phyloP scores from a whole-genome alignment of 2,797 vertebrate species.

The Selene dorsalis region DNA sequence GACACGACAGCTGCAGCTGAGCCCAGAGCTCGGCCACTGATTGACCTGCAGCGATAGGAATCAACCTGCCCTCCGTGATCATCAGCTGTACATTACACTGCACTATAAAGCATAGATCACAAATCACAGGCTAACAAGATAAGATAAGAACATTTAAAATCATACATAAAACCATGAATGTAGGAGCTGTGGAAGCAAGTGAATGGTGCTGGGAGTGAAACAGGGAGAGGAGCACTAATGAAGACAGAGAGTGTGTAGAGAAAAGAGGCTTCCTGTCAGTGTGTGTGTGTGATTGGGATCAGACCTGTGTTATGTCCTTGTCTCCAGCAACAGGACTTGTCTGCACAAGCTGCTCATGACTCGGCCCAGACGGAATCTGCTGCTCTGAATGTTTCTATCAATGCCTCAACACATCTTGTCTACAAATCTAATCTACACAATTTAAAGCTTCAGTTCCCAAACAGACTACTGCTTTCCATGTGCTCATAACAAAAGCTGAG shows the following conservation, averaged over 20 bases:
- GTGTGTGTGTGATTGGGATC: constrained; percentile 67
- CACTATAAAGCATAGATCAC: constrained; percentile 4
- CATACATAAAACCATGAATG: not conserved
- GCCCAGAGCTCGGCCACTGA: constrained; percentile 51
- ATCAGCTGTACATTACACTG: constrained; percentile 28
- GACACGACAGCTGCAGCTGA: constrained; percentile 72
- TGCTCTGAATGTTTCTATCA: constrained; percentile 70
- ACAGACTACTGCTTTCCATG: constrained; percentile 39
- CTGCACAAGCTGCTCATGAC: constrained; percentile 74
- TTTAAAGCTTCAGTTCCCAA: constrained; percentile 32
- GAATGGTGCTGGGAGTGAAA: constrained; percentile 8
- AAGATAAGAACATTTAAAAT: not conserved
- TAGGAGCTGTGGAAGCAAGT: constrained; percentile 1
- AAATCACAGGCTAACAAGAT: constrained; percentile 11
- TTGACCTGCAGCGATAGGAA: constrained; percentile 47
- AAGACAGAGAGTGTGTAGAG: constrained; percentile 26
- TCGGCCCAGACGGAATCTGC: constrained; percentile 73
- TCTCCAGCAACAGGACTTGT: constrained; percentile 61
- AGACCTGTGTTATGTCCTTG: constrained; percentile 66
- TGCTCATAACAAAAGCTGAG: constrained; percentile 22
- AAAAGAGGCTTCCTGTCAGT: constrained; percentile 40
- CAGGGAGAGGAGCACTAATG: constrained; percentile 48
- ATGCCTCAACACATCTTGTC: constrained; percentile 69
- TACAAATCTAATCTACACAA: constrained; percentile 74
- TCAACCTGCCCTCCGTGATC: constrained; percentile 53